Evolutionary conservation across 2,113 vertebrate genomes (phyloP).

Genomic region (Sus scrofa): T2T-Sscrofa CM000813.6:156731501-156732000

Average conservation of each 20-base stretch:
- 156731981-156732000: neutral
- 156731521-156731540: conserved; percentile 94
- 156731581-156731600: conserved; percentile 95
- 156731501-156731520: conserved; percentile 95
- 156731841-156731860: neutral
- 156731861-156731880: neutral
- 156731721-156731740: conserved; percentile 94
- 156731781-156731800: conserved; percentile 85
- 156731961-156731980: neutral
- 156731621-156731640: conserved; percentile 94
- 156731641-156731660: conserved; percentile 96
- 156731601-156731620: conserved; percentile 95
- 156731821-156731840: neutral
- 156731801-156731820: neutral
- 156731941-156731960: neutral
- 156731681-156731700: conserved; percentile 95
- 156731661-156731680: conserved; percentile 97
- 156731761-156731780: conserved; percentile 94
- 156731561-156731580: conserved; percentile 94
- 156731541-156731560: conserved; percentile 90
- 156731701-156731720: conserved; percentile 96
- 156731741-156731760: conserved; percentile 96
- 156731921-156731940: neutral
- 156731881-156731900: neutral
- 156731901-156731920: neutral